Percentiles rank a stretch among this genome's conserved stretches.
phyloP scores from a whole-genome alignment of 2,797 vertebrate species.

The Falco peregrinus region DNA sequence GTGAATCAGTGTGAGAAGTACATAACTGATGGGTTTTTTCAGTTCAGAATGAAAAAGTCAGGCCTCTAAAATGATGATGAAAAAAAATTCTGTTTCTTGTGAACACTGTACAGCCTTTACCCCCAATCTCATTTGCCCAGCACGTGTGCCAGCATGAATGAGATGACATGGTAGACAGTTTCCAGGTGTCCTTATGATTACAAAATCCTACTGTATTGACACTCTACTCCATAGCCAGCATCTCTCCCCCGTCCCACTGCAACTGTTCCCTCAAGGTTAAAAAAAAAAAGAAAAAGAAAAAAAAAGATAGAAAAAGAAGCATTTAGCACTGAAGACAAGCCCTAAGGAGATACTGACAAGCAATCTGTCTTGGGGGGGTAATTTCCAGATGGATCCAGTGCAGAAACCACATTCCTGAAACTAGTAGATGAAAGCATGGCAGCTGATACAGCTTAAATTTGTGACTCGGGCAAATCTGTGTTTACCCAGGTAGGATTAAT shows the following conservation, averaged over 20 bases:
- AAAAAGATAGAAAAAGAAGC: background rate
- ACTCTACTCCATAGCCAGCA: background rate
- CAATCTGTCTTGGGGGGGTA: background rate
- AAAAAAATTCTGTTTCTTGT: background rate
- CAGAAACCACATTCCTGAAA: slow-evolving; percentile 56
- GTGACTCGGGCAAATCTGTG: slow-evolving; percentile 18
- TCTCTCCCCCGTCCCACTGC: background rate
- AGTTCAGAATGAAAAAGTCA: background rate
- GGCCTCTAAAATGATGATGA: background rate
- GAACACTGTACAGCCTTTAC: background rate
- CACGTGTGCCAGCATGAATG: background rate
- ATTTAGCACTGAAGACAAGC: background rate
- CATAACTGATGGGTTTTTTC: background rate
- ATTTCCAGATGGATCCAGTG: slow-evolving; percentile 33
- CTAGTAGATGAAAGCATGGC: slow-evolving; percentile 38
- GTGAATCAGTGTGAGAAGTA: background rate
- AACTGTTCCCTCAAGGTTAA: background rate
- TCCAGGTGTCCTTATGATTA: background rate
- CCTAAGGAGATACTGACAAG: slow-evolving; percentile 16
- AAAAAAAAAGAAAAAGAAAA: background rate
- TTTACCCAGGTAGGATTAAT: slow-evolving; percentile 49
- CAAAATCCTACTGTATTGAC: background rate
- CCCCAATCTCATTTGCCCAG: background rate
- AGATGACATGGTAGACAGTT: background rate
- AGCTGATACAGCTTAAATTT: slow-evolving; percentile 15